Base-by-base conservation (phyloP, 2,797 vertebrate genomes). In the Lemur catta region DNA sequence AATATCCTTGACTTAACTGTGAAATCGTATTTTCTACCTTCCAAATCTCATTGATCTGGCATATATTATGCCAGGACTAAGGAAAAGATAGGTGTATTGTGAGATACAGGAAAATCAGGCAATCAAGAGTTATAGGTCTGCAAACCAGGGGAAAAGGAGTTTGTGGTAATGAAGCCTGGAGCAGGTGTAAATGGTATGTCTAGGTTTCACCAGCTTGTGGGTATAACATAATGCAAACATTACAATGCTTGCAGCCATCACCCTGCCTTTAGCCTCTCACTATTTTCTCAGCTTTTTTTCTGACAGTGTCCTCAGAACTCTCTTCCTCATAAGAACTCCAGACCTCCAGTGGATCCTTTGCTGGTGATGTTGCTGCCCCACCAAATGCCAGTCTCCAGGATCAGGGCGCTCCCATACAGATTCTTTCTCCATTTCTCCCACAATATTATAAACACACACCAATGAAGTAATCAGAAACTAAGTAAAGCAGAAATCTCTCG, bases 381-480 rank as follows among this genome's bases (percentile, higher is more conserved):
- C n/a, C n/a, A 48, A 18, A 43, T 30, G 30, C 71, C 46, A 75
- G 48, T 35, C 24, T 0, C 69, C 61, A 17, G 15, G 2, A 30
- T 69, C 7, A 43, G 17, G 65, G 30, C 12, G 8, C 24, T 26
- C 41, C 61, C 14, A 13, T 63, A 15, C 30, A 74, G 26, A 74
- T 46, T 46, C 7, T 74, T 78, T 59, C 43, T 85, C 85, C 4
- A 9, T 76, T 88, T 84, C 50, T 59, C 15, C 71, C 67, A 43
- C 1, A 79, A 55, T 61, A 86, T 76, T 89, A 69, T 52, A 96
- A 92, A 55, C 15, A 15, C 92, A 74, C 17, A 78, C 6, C 15
- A 63, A 43, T 57, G 72, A 78, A 67, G 12, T 57, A 46, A 95
- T 43, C 28, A 92, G 59, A 91, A 97, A 89, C 8, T 50, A 84